Base-by-base conservation (phyloP, 2,888 invertebrate genomes). In the Netelia melanura region DNA sequence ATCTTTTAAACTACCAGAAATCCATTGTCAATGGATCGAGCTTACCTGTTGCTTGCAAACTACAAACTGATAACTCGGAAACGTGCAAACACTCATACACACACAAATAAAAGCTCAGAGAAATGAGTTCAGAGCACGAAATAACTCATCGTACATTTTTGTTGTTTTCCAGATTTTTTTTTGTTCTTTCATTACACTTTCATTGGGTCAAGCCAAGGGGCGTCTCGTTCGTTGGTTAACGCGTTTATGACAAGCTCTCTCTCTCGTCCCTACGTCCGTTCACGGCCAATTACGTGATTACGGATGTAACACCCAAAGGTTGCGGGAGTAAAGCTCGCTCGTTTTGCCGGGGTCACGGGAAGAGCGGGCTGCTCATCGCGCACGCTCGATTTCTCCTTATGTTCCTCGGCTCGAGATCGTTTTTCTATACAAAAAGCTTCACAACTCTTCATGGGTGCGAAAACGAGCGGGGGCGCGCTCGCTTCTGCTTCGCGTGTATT, bases 221-320 rank as follows among this genome's bases (percentile, higher is more conserved):
- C 79, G 74, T 80, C 72, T 48, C 76, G 83, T 81, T 80, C 76
- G 56, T 21, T 64, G 89, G 2, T 91, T 89, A 90, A 91, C 89
- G 81, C 75, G 70, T 70, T 90, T 90, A 91, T 89, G 91, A 91
- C 89, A 90, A 91, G 88, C 90, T 77, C 85, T 21, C 21, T 21
- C 21, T 21, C 21, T 77, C 85, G 84, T 87, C 88, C 87, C 89
- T 87, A 88, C 86, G 91, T 86, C 77, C 38, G 81, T 82, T 83
- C 81, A 67, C 74, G 81, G 83, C 83, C 90, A 90, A 92, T 92
- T 91, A 92, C 89, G 90, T 89, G 89, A 91, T 92, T 92, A 92
- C 91, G 89, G 83, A 90, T 91, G 89, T 91, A 91, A 90, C 89
- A 86, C 88, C 78, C 88, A 89, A 58, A 91, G 91, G 91, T 91